Percentiles rank a stretch among this genome's conserved stretches.
Evolutionary conservation across 2,797 vertebrate genomes (phyloP).

Genomic region (Emys orbicularis): DNA sequence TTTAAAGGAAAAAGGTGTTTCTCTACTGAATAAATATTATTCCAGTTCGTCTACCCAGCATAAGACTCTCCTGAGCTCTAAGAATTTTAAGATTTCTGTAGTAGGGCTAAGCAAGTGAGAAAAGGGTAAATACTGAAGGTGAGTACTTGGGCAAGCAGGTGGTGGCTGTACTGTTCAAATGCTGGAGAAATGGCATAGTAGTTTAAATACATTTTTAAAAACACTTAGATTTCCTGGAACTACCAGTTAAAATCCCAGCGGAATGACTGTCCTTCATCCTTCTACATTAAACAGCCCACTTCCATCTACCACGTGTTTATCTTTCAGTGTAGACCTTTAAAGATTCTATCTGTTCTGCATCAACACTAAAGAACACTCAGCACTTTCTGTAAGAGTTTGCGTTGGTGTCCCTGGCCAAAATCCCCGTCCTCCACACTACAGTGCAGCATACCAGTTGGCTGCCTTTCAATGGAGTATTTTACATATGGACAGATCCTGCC

Average conservation of each 20-base stretch:
- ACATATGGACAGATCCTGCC: background rate
- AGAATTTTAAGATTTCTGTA: conserved; percentile 14
- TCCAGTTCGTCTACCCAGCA: conserved; percentile 34
- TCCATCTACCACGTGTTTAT: background rate
- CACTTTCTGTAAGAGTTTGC: background rate
- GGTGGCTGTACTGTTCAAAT: conserved; percentile 1
- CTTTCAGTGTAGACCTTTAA: background rate
- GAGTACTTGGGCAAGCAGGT: background rate
- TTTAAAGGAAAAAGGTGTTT: background rate
- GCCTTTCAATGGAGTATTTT: background rate
- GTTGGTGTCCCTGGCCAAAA: background rate
- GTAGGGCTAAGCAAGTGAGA: conserved; percentile 26
- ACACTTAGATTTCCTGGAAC: conserved; percentile 60
- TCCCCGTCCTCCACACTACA: background rate
- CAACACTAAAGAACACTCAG: background rate
- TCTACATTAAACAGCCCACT: background rate
- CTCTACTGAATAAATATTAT: conserved; percentile 14
- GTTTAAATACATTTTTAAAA: conserved; percentile 53
- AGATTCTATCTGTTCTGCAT: background rate
- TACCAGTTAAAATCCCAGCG: conserved; percentile 11
- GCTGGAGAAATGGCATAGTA: background rate
- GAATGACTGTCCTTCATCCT: conserved; percentile 18
- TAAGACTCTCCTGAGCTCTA: background rate
- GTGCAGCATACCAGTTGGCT: background rate
- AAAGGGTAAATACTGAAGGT: background rate